These are phyloP conservation scores for Amniataba percoides DNA, from an alignment of 2,797 vertebrate genomes.

Conservation along the genomic window DNA sequence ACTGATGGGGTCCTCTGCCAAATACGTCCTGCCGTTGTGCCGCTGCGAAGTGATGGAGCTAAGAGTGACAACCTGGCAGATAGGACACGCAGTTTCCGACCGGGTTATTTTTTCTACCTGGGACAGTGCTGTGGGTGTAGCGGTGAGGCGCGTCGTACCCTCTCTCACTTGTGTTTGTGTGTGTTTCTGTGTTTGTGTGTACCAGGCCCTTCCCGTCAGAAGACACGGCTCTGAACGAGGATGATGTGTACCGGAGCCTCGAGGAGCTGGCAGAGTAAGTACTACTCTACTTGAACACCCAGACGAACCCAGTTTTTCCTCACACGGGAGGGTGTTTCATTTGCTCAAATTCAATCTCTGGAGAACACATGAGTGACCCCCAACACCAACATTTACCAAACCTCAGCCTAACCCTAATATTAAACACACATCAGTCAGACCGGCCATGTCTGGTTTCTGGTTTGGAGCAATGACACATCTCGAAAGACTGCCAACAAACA, in stretches of 20 bases:
- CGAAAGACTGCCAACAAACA: no score
- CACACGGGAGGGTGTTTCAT: conserved; percentile 2
- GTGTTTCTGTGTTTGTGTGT: conserved; percentile 47
- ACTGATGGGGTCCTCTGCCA: conserved; percentile 65
- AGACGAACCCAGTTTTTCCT: conserved; percentile 23
- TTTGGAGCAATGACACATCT: no score
- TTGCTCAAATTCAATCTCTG: background rate
- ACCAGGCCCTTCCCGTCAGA: conserved; percentile 95
- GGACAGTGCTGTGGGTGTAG: conserved; percentile 29
- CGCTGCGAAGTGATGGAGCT: conserved; percentile 52
- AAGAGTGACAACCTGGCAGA: conserved; percentile 69
- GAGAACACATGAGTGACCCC: background rate
- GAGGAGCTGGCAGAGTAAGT: conserved; percentile 99
- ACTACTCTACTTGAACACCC: conserved; percentile 25
- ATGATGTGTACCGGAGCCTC: conserved; percentile 97
- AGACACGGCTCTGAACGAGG: conserved; percentile 94
- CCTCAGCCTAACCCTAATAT: background rate
- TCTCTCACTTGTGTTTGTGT: conserved; percentile 39
- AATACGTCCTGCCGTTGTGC: conserved; percentile 50
- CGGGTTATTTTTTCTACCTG: conserved; percentile 60
- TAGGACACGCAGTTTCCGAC: conserved; percentile 27
- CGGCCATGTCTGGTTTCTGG: background rate
- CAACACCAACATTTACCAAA: background rate
- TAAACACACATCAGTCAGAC: background rate
- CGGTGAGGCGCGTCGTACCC: conserved; percentile 42